Evolutionary conservation across 2,888 invertebrate genomes (phyloP), one percentile per base, ranked within the genome.

Genomic region (Tiphia femorata): DNA sequence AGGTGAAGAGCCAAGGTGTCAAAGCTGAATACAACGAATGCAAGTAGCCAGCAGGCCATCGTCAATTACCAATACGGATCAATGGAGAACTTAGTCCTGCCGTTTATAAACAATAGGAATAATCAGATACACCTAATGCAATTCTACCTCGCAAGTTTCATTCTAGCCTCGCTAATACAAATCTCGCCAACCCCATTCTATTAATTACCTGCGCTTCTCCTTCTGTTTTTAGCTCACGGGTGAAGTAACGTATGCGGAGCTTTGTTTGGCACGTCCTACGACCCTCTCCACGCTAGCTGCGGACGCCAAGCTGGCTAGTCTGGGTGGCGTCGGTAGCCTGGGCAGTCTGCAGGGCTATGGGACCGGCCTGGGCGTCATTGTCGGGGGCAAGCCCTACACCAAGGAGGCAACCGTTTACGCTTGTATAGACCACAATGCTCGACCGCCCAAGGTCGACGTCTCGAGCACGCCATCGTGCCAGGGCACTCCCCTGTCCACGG

Each of bases 351-450:
- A 68, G 33, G 68, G 73, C 41, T 74, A 77, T 40, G 75, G 78
- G 25, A 78, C 76, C 67, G 70, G 77, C 38, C 58, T 72, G 27
- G 75, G 78, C 14, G 73, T 77, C 5, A 76, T 78, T 62, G 79
- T 76, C 84, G 75, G 87, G 84, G 82, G 84, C 76, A 80, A 86
- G 84, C 77, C 88, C 80, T 68, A 87, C 85, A 83, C 87, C 62
- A 89, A 90, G 71, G 91, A 91, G 75, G 87, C 91, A 48, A 90
- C 90, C 73, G 89, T 91, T 78, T 91, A 91, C 83, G 91, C 91
- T 58, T 90, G 91, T 85, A 91, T 91, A 83, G 91, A 91, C 83
- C 91, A 91, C 78, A 87, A 86, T 71, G 87, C 88, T 66, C 85
- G 87, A 70, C 84, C 85, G 37, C 83, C 85, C 12, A 77, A 78